Evolutionary conservation across 2,888 invertebrate genomes (phyloP).

Genomic region (Volucella inanis): DNA sequence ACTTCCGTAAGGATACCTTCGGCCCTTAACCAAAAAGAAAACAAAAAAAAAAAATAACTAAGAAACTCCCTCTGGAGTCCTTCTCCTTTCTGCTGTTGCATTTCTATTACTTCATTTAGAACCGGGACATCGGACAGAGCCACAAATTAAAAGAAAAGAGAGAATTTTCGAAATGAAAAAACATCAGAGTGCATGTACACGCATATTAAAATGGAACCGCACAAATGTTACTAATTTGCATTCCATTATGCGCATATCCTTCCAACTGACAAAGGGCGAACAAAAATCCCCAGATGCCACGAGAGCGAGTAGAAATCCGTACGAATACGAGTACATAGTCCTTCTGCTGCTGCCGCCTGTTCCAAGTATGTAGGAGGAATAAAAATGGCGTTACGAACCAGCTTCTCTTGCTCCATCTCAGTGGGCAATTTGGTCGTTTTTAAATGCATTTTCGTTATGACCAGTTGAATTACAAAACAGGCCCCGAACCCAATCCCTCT

Average conservation of each 20-base stretch:
- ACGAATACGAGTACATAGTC: no score
- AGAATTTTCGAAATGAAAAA: constrained; percentile 35
- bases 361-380: constrained; percentile 42
- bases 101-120: constrained; percentile 66
- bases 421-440: constrained; percentile 33
- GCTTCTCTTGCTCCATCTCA: neutral
- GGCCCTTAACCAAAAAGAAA: constrained; percentile 1
- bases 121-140: constrained; percentile 28
- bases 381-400: constrained; percentile 47
- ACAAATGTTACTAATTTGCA: constrained; percentile 73
- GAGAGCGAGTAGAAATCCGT: neutral
- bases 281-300: neutral
- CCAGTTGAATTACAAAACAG: neutral
- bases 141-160: constrained; percentile 46
- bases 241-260: constrained; percentile 64
- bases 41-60: neutral
- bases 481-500: constrained; percentile 1
- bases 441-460: constrained; percentile 25
- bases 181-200: constrained; percentile 53
- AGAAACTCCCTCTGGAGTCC: neutral
- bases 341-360: neutral
- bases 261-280: constrained; percentile 35
- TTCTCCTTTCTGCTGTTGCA: constrained; percentile 30
- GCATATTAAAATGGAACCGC: constrained; percentile 67
- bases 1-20: neutral